Percentiles rank a stretch among this genome's conserved stretches.
Conservation (phyloP, 2,888 invertebrate species). For the Melanotus villosus region DNA sequence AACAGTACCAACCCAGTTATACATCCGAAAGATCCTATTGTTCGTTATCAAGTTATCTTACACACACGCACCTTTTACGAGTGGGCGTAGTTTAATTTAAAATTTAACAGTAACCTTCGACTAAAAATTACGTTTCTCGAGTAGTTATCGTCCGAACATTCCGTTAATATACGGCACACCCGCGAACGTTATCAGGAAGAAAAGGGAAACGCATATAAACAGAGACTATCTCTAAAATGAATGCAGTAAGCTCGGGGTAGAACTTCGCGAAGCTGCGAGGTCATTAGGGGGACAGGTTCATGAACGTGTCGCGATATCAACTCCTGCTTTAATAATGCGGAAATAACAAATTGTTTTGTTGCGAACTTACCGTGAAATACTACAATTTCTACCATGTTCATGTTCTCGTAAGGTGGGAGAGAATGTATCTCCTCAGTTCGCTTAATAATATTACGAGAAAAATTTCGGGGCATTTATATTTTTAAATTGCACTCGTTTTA, state of each 20-base stretch:
- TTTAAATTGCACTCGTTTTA: too few relatives aligned
- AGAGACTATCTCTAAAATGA: constrained; percentile 25
- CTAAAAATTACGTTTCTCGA: constrained; percentile 11
- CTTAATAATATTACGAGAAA: too few relatives aligned
- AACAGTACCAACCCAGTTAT: too few relatives aligned
- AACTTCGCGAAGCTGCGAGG: constrained; percentile 34
- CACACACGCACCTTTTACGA: background rate
- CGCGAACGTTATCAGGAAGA: constrained; percentile 18
- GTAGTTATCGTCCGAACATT: constrained; percentile 20
- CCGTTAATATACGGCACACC: constrained; percentile 17
- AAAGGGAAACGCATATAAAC: constrained; percentile 23
- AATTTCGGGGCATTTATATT: too few relatives aligned
- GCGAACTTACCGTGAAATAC: constrained; percentile 48
- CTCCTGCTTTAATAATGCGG: constrained; percentile 57
- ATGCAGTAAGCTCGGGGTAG: constrained; percentile 30
- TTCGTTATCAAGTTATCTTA: background rate
- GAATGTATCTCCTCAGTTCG: too few relatives aligned
- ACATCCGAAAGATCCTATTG: too few relatives aligned
- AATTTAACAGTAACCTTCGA: background rate
- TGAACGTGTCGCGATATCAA: constrained; percentile 54
- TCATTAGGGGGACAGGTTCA: constrained; percentile 54
- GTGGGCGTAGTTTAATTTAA: constrained; percentile 4
- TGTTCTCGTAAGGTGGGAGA: constrained; percentile 1
- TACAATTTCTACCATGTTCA: constrained; percentile 12
- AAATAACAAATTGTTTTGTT: constrained; percentile 58